Evolutionary conservation across 2,797 vertebrate genomes (phyloP).

Genomic region (Jordanella pulchra): DNA sequence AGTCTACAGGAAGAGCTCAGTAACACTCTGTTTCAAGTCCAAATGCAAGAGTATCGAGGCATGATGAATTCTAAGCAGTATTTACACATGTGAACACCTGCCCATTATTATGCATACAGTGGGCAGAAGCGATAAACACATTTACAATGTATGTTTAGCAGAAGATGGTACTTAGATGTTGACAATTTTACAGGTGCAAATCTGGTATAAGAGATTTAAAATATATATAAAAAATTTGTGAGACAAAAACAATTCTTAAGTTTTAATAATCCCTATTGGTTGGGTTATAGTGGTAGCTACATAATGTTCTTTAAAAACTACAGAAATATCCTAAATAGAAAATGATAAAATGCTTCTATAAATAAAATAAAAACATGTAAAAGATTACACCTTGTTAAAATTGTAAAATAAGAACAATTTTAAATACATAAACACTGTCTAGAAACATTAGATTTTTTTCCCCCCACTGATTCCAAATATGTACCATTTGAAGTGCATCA

Average conservation of each 20-base stretch:
- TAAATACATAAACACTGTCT: not conserved
- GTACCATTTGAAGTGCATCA: not conserved
- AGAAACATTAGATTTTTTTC: not conserved
- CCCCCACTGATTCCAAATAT: not conserved
- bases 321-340: not conserved
- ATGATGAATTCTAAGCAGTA: constrained; percentile 29
- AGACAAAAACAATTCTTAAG: not conserved
- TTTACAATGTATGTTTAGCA: constrained; percentile 4
- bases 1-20: constrained; percentile 72
- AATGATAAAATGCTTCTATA: not conserved
- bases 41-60: constrained; percentile 44
- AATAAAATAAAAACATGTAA: not conserved
- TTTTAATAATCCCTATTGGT: not conserved
- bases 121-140: constrained; percentile 10
- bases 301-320: not conserved
- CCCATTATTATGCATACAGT: constrained; percentile 13
- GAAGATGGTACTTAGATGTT: not conserved
- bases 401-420: not conserved
- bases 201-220: not conserved
- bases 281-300: not conserved
- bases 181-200: constrained; percentile 29
- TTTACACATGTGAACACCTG: constrained; percentile 60
- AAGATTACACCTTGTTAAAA: not conserved
- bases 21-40: constrained; percentile 51
- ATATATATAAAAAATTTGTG: not conserved